A percentile compares a stretch with the other conserved stretches of the same genome.
These are phyloP conservation scores for Philopedon plagiatum DNA, from an alignment of 2,888 invertebrate species.

Conservation along the genomic window DNA sequence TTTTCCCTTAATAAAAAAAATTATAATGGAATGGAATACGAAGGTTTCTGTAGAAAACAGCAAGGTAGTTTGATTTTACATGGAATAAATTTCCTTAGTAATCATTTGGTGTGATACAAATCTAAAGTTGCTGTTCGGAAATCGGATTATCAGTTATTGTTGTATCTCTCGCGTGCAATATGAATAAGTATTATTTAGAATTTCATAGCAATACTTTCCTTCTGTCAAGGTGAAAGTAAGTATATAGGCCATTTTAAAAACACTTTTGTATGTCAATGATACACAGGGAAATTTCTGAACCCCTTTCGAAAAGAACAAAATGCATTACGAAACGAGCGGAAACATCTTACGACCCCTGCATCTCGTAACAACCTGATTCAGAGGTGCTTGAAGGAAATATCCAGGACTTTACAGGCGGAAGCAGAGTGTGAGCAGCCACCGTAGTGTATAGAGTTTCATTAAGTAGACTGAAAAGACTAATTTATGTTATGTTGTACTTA, in stretches of 20 bases:
- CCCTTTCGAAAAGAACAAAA: conserved; percentile 26
- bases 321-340: conserved; percentile 6
- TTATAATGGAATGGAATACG: conserved; percentile 1
- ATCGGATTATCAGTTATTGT: too few relatives aligned
- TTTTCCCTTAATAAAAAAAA: conserved; percentile 29
- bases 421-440: conserved; percentile 39
- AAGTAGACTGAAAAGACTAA: conserved; percentile 48
- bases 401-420: conserved; percentile 37
- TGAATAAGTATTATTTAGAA: too few relatives aligned
- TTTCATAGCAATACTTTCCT: not conserved
- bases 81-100: too few relatives aligned
- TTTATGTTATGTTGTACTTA: conserved; percentile 45
- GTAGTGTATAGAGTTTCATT: conserved; percentile 48
- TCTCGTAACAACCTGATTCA: conserved; percentile 40
- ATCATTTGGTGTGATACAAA: too few relatives aligned
- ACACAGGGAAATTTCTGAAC: not conserved
- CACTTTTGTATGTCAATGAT: not conserved
- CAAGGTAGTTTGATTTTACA: too few relatives aligned
- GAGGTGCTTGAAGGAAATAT: conserved; percentile 44
- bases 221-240: not conserved
- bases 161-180: too few relatives aligned
- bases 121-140: too few relatives aligned
- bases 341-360: conserved; percentile 36
- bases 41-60: too few relatives aligned
- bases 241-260: too few relatives aligned